Evolutionary conservation across 2,888 invertebrate genomes (phyloP), one percentile per base, ranked within the genome.

Genomic region (Herminia tarsipennalis): DNA sequence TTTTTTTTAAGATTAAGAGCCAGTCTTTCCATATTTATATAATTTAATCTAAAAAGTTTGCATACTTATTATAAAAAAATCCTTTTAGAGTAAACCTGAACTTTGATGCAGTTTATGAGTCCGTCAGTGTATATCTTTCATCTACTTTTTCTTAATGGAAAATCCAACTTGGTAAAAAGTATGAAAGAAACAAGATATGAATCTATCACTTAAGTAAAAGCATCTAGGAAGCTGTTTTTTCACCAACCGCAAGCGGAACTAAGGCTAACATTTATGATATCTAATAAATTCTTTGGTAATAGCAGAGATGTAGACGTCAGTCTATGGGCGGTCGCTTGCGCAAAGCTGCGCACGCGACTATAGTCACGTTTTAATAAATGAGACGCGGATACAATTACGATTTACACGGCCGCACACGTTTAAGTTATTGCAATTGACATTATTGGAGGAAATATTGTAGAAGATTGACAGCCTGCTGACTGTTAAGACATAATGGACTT

Each of bases 321-420:
- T 55, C 50, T 62, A 57, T 57, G 35, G 24, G 20, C 34, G 30
- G 50, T 48, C 41, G 27, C 35, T 28, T 42, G 49, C 45, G 12
- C 8, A 22, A n/a, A 42, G 43, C 39, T 59, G 60, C 58, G 57
- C 73, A 75, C 67, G 72, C 69, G 57, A 69, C 59, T 51, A 38
- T 34, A 52, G 64, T 70, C 78, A 75, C 74, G 76, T 74, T 72
- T 58, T 60, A 48, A 45, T 65, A 63, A 64, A 67, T 57, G 60
- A 68, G 65, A 65, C 51, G 65, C 62, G 66, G 67, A 65, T 65
- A 61, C 56, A 63, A 65, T 66, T 62, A 57, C 55, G 12, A 57
- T 53, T 48, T 49, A 39, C 46, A 56, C 51, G 56, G 40, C 50
- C 37, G 38, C 40, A 42, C 38, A 39, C 16, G 46, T 17, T 33